Evolutionary conservation across 1,140 invertebrate species (phyloP).

Genomic region (Neodiprion pinetum): DNA sequence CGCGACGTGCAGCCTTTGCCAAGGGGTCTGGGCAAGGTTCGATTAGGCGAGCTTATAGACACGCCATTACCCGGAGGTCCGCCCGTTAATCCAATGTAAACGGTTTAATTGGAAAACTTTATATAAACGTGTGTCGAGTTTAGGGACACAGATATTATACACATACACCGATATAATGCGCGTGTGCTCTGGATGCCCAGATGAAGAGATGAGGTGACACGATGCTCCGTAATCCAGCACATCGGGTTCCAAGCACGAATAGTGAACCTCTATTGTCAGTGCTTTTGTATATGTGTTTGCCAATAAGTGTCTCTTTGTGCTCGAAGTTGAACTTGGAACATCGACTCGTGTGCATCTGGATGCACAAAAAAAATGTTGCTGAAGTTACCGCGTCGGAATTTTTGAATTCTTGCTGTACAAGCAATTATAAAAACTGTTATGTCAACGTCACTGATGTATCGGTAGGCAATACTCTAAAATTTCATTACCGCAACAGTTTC

Average conservation of each 20-base stretch:
- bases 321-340: neutral
- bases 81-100: constrained; percentile 3
- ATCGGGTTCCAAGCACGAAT: neutral
- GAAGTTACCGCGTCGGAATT: too few species aligned
- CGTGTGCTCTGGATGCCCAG: neutral
- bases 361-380: too few species aligned
- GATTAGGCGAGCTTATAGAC: neutral
- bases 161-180: neutral
- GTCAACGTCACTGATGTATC: too few species aligned
- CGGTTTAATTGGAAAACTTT: constrained; percentile 7
- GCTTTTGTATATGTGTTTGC: neutral
- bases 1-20: neutral
- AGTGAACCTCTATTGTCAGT: neutral
- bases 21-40: neutral
- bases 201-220: neutral
- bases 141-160: neutral
- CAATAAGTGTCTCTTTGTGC: neutral
- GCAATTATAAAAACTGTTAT: too few species aligned
- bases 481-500: too few species aligned
- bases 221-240: neutral
- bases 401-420: too few species aligned
- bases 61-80: neutral
- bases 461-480: too few species aligned
- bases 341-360: too few species aligned
- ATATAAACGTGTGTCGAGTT: neutral